A percentile compares a stretch with the other conserved stretches of the same genome.
phyloP scores from a whole-genome alignment of 2,797 vertebrate species.

The Coregonus sp. region DNA sequence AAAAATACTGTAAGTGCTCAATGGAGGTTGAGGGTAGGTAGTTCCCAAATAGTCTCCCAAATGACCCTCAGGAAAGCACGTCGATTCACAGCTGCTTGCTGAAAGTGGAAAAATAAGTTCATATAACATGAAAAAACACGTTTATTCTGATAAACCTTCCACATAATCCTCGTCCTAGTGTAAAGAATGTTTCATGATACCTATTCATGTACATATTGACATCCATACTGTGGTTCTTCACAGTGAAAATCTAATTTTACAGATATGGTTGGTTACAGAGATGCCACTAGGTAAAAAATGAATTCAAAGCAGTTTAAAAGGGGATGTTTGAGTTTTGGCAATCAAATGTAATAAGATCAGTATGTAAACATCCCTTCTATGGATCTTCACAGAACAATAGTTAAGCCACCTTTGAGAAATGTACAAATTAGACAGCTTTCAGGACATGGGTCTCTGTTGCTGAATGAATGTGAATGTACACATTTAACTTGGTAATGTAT shows the following conservation, averaged over 20 bases:
- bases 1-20: background rate
- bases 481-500: constrained; percentile 63
- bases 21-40: background rate
- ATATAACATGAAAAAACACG: constrained; percentile 4
- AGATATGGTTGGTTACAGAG: constrained; percentile 11
- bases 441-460: constrained; percentile 35
- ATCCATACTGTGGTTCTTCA: constrained; percentile 35
- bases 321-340: constrained; percentile 25
- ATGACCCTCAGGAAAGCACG: background rate
- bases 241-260: constrained; percentile 20
- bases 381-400: constrained; percentile 22
- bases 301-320: constrained; percentile 6
- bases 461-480: constrained; percentile 49
- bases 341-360: constrained; percentile 33
- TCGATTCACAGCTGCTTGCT: background rate
- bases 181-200: constrained; percentile 21
- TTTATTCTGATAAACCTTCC: constrained; percentile 22
- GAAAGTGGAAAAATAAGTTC: background rate
- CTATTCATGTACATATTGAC: constrained; percentile 28
- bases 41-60: background rate
- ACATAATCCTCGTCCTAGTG: constrained; percentile 6
- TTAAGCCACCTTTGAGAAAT: constrained; percentile 44
- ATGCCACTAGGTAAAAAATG: constrained; percentile 24
- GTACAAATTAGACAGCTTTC: constrained; percentile 29
- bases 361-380: constrained; percentile 23